Base-by-base conservation (phyloP, 2,888 invertebrate species). In the Eurytoma adleriae region DNA sequence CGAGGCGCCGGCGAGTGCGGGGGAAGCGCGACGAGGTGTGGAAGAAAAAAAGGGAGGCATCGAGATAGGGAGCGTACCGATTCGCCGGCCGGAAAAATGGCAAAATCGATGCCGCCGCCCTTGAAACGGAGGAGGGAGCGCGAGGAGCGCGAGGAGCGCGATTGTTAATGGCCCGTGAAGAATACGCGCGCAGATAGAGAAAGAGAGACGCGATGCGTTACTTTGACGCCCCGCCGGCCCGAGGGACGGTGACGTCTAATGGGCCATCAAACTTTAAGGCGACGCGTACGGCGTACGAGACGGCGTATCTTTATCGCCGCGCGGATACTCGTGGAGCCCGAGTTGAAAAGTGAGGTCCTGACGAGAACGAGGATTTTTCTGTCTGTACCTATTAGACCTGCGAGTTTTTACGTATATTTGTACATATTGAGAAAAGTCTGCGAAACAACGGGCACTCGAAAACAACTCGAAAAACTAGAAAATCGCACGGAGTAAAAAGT, bases 181-280 rank as follows among this genome's bases (percentile, higher is more conserved):
- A 76, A 76, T 79, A 72, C 72, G 73, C 71, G 76, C 20, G 27
- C 10, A 64, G 54, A 64, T 50, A 48, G 57, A 74, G 56, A 54
- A 14, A 75, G 27, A 57, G 75, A 30, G 20, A 54, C 20, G 10
- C 62, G 40, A 48, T n/a, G 71, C 73, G 72, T 72, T 71, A 67
- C 66, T 67, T 72, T 79, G 78, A 73, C 75, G 70, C 68, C 59
- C 24, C 14, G 57, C 48, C 57, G 61, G 40, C 54, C 73, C 56
- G 59, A 67, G 67, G 50, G 20, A 40, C 40, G 40, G 7, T 48
- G 12, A 18, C 74, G 52, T 75, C 68, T 81, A 78, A 81, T 78
- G 72, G 78, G 52, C 81, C 78, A 78, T 81, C 68, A 81, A 81
- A 78, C 69, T 81, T 78, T 81, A 81, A 81, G 78, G 75, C 66